Conservation (phyloP, 1,140 invertebrate genomes). For the Eueides isabella region DNA sequence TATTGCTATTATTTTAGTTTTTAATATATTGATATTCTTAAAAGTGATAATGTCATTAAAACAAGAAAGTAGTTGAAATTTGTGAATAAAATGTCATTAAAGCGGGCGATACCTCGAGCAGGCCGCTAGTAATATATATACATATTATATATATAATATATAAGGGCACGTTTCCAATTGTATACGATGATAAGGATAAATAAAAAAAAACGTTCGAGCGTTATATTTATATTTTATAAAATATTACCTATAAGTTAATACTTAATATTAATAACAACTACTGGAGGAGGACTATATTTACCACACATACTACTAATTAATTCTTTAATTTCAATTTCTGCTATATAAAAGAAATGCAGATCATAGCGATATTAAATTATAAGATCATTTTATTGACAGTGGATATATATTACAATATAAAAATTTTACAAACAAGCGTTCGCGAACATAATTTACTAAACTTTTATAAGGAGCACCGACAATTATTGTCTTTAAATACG, state of each 20-base stretch:
- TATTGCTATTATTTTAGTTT: too few species aligned
- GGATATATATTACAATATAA: background rate
- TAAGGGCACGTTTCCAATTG: background rate
- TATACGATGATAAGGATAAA: slow-evolving; percentile 14
- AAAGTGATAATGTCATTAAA: too few species aligned
- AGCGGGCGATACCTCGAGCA: too few species aligned
- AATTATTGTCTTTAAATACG: background rate
- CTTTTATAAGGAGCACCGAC: background rate
- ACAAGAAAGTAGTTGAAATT: too few species aligned
- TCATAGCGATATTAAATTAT: background rate
- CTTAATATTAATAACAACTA: background rate
- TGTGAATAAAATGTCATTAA: too few species aligned
- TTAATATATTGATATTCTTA: too few species aligned
- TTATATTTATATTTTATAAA: slow-evolving; percentile 58
- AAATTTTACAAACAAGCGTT: background rate
- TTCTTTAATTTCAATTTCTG: background rate
- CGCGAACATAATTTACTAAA: background rate
- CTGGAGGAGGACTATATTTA: background rate
- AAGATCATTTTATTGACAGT: background rate
- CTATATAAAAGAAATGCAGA: slow-evolving; percentile 4
- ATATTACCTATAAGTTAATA: background rate
- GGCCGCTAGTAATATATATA: background rate
- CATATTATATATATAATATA: background rate
- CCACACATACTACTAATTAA: background rate
- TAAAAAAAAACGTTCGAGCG: slow-evolving; percentile 54